Conservation (phyloP, 2,888 invertebrate genomes). For the Epiblema foenella region DNA sequence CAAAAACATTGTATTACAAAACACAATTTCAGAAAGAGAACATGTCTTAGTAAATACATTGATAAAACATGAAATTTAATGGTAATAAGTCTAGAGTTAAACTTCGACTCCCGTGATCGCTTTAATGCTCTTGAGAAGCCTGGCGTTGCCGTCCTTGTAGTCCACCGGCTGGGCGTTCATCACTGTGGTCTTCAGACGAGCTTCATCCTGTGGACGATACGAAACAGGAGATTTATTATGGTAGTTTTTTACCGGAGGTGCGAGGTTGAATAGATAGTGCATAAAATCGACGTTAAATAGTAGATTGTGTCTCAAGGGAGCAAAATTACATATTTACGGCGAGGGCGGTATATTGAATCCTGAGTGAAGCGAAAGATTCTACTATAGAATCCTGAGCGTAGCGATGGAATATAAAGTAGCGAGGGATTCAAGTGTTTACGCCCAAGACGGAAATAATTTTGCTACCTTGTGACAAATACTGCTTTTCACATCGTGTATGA, state of each 20-base stretch:
- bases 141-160: constrained; percentile 89
- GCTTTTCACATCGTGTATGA: too few relatives aligned
- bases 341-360: too few relatives aligned
- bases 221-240: constrained; percentile 1
- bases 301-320: too few relatives aligned
- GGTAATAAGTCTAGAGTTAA: constrained; percentile 48
- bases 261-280: too few relatives aligned
- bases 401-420: too few relatives aligned
- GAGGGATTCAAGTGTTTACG: too few relatives aligned
- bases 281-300: too few relatives aligned
- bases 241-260: background rate
- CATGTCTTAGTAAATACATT: background rate
- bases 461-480: too few relatives aligned
- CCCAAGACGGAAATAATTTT: too few relatives aligned
- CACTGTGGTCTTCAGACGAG: constrained; percentile 90
- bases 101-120: constrained; percentile 85
- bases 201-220: constrained; percentile 89
- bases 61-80: background rate
- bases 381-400: too few relatives aligned
- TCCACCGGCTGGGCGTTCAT: constrained; percentile 89
- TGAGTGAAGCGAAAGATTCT: too few relatives aligned
- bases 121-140: constrained; percentile 89
- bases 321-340: too few relatives aligned
- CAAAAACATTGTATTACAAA: background rate
- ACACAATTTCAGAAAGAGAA: background rate